A percentile compares a stretch with the other conserved stretches of the same genome.
Evolutionary conservation across 2,113 vertebrate species (phyloP).

Genomic region (Myotis yumanensis): DNA sequence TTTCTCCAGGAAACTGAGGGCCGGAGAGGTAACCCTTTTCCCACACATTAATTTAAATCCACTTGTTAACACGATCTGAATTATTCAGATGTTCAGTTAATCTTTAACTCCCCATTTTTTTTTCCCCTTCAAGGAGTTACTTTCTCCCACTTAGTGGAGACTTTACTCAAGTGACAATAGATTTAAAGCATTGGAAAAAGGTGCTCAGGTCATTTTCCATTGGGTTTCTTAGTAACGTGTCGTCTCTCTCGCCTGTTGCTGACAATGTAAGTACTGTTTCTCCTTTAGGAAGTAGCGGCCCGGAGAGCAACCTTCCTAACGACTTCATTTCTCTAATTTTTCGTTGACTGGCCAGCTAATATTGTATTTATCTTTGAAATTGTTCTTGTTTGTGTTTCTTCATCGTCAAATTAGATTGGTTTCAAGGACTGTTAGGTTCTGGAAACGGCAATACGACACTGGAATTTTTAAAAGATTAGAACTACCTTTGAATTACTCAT

Average conservation of each 20-base stretch:
- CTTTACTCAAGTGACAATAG: background rate
- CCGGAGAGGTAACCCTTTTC: background rate
- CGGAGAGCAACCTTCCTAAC: background rate
- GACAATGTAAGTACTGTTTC: background rate
- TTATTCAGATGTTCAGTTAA: background rate
- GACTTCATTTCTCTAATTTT: background rate
- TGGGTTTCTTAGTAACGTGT: background rate
- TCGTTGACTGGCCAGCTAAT: background rate
- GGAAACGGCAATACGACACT: background rate
- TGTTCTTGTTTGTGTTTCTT: background rate
- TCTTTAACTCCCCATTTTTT: conserved; percentile 6
- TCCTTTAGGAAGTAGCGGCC: background rate
- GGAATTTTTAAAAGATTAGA: background rate
- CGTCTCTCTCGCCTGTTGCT: background rate
- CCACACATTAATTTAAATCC: background rate
- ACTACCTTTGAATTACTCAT: background rate
- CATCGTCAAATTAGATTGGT: background rate
- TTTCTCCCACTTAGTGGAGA: background rate
- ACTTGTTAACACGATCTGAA: background rate
- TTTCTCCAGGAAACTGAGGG: background rate
- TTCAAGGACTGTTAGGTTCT: background rate
- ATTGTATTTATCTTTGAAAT: background rate
- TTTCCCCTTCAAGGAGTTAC: background rate
- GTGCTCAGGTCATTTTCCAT: background rate
- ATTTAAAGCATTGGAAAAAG: background rate